Percentiles rank a stretch among this genome's conserved stretches.
Evolutionary conservation across 1,140 invertebrate genomes (phyloP).

Genomic region (Vanessa atalanta): DNA sequence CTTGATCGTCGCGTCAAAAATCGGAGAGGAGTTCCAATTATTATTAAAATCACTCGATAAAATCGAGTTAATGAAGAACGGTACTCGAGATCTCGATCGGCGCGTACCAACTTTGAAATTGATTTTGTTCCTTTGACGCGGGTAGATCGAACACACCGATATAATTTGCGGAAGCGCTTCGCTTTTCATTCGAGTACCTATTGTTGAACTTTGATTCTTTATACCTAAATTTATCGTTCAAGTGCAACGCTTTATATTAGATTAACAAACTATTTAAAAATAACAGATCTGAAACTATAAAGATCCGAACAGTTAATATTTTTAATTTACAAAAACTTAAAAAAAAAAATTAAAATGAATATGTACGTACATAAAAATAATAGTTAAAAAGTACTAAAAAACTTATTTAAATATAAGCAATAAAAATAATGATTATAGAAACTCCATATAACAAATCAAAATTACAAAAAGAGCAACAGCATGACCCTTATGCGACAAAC

Average conservation of each 20-base stretch:
- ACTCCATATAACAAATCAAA: not conserved
- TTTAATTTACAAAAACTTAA: too few species aligned
- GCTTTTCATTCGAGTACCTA: conserved; percentile 44
- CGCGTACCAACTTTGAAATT: conserved; percentile 68
- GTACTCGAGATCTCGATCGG: conserved; percentile 66
- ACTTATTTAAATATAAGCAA: not conserved
- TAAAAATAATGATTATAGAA: not conserved
- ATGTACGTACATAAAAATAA: too few species aligned
- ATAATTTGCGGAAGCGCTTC: conserved; percentile 61
- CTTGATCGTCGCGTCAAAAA: conserved; percentile 68
- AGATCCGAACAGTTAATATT: too few species aligned
- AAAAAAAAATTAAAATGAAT: too few species aligned
- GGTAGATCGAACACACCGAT: conserved; percentile 54
- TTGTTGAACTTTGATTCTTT: conserved; percentile 34
- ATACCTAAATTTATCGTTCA: conserved; percentile 18
- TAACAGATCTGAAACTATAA: too few species aligned
- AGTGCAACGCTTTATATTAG: not conserved
- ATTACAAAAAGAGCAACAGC: conserved; percentile 1
- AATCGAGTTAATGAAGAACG: conserved; percentile 77
- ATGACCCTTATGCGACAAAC: conserved; percentile 26
- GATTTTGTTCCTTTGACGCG: conserved; percentile 71
- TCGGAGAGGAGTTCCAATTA: conserved; percentile 69
- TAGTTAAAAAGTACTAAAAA: too few species aligned
- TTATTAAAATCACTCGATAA: conserved; percentile 77
- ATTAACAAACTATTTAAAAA: not conserved